A percentile compares a stretch with the other conserved stretches of the same genome.
phyloP scores from a whole-genome alignment of 2,113 vertebrate species.

The Uria lomvia region DNA sequence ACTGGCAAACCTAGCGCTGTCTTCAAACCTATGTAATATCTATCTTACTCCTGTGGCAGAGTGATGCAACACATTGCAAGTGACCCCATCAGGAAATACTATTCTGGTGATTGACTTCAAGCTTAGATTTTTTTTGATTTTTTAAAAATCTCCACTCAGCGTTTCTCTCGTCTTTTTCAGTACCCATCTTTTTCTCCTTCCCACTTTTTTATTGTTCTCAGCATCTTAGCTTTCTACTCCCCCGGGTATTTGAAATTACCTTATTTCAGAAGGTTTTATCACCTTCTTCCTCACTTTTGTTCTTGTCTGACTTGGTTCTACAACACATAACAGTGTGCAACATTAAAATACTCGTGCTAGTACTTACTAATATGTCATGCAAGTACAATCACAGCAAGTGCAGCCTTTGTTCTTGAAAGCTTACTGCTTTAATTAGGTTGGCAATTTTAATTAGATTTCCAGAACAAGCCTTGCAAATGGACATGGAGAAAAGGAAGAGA shows the following conservation, averaged over 20 bases:
- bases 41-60: neutral
- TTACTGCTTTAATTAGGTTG: constrained; percentile 1
- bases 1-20: constrained; percentile 43
- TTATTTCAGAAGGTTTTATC: neutral
- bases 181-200: neutral
- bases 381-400: neutral
- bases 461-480: neutral
- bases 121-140: neutral
- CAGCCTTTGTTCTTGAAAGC: neutral
- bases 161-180: neutral
- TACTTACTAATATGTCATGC: neutral
- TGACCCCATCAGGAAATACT: neutral
- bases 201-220: neutral
- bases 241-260: neutral
- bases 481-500: neutral
- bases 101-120: neutral
- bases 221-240: neutral
- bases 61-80: neutral
- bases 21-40: constrained; percentile 40
- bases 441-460: constrained; percentile 19
- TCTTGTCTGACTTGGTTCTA: neutral
- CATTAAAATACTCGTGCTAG: neutral
- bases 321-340: neutral
- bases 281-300: neutral
- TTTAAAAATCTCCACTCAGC: neutral